A percentile compares a stretch with the other conserved stretches of the same genome.
These are phyloP conservation scores for Oithona nana DNA, from an alignment of 2,888 invertebrate genomes.

Conservation along the genomic window DNA sequence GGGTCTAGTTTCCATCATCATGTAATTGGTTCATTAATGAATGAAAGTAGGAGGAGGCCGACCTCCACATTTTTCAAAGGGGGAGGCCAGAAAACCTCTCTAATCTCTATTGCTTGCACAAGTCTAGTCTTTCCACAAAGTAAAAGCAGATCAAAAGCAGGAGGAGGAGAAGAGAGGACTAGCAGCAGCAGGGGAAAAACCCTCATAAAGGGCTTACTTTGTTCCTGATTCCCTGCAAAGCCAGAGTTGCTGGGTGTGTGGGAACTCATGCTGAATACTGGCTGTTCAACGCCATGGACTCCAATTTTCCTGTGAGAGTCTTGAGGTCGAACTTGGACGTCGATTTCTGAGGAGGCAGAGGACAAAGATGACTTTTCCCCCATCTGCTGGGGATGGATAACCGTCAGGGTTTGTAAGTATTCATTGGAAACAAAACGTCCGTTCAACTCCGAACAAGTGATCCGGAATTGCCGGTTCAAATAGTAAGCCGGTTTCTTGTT, in stretches of 20 bases:
- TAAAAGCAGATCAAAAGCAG: too few species aligned
- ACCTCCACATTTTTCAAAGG: too few species aligned
- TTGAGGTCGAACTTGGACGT: not conserved
- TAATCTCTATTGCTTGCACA: too few species aligned
- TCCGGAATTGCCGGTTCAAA: slow-evolving; percentile 79
- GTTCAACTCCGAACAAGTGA: slow-evolving; percentile 82
- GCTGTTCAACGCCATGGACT: not conserved
- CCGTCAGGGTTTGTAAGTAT: slow-evolving; percentile 76
- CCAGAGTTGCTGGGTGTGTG: not conserved
- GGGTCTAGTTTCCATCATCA: too few species aligned
- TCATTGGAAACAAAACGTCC: slow-evolving; percentile 87
- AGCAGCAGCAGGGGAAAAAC: too few species aligned
- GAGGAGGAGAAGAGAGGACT: too few species aligned
- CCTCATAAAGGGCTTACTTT: too few species aligned
- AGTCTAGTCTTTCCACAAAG: too few species aligned
- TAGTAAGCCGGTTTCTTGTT: slow-evolving; percentile 92
- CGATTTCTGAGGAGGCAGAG: not conserved
- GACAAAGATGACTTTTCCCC: not conserved
- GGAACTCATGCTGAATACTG: not conserved
- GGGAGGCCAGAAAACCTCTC: too few species aligned
- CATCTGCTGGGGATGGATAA: slow-evolving; percentile 85
- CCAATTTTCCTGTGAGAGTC: not conserved
- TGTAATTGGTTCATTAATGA: too few species aligned
- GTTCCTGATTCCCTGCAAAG: not conserved
- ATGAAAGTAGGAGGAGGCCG: too few species aligned